Percentiles rank a stretch among this genome's conserved stretches.
Conservation (phyloP, 2,888 invertebrate species). For the Polydesmus complanatus region DNA sequence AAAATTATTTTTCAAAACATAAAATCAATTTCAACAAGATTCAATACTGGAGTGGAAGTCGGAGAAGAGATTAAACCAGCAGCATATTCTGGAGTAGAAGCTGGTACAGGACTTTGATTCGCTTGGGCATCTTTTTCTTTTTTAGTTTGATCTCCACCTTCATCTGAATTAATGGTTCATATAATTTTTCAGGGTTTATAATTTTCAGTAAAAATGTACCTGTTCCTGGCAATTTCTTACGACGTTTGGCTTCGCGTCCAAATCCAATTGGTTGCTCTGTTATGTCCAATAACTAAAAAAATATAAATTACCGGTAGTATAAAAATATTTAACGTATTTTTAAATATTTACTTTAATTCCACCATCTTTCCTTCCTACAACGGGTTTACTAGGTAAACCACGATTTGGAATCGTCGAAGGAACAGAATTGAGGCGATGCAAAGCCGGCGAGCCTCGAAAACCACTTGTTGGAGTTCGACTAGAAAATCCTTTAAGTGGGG, state of each 20-base stretch:
- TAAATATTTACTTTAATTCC: conserved; percentile 59
- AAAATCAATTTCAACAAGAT: not conserved
- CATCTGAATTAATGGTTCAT: conserved; percentile 16
- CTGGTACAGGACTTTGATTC: conserved; percentile 21
- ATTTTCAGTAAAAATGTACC: not conserved
- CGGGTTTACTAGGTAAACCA: conserved; percentile 44
- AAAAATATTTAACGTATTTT: no score
- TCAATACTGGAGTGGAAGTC: conserved; percentile 33
- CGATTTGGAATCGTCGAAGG: conserved; percentile 35
- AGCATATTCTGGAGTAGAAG: conserved; percentile 64
- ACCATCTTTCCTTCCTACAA: conserved; percentile 63
- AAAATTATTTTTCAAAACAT: not conserved
- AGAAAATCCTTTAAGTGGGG: conserved; percentile 82
- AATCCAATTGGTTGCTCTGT: conserved; percentile 78
- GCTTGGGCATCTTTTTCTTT: conserved; percentile 30
- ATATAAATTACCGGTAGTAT: no score
- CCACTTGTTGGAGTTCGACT: conserved; percentile 53
- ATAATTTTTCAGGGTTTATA: not conserved
- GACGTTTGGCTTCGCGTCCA: conserved; percentile 63
- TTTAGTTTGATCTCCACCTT: conserved; percentile 30
- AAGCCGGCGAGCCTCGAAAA: conserved; percentile 24
- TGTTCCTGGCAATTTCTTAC: conserved; percentile 63
- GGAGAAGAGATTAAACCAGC: conserved; percentile 54
- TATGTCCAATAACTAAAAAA: conserved; percentile 62
- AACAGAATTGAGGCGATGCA: conserved; percentile 21